Percentiles rank a stretch among this genome's conserved stretches.
phyloP scores from a whole-genome alignment of 2,113 vertebrate species.

The Heterocephalus glaber region DNA sequence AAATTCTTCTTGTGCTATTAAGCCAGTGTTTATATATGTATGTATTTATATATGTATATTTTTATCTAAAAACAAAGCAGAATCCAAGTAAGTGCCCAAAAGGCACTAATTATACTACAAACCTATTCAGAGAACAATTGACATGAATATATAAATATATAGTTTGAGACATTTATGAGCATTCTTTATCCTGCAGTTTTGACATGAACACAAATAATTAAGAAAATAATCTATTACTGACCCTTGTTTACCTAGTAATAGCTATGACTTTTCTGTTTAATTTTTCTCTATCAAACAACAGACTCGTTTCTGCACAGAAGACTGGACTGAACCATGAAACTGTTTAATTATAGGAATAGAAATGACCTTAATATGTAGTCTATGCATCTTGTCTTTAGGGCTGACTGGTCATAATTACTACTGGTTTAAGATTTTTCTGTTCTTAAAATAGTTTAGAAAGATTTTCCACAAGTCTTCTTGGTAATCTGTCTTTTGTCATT shows the following conservation, averaged over 20 bases:
- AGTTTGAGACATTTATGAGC: constrained; percentile 9
- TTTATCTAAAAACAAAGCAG: constrained; percentile 53
- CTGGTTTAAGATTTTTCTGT: constrained; percentile 40
- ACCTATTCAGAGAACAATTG: constrained; percentile 14
- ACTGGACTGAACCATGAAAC: constrained; percentile 5
- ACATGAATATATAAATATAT: neutral
- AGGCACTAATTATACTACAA: constrained; percentile 23
- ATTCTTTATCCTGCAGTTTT: constrained; percentile 12
- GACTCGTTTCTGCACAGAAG: constrained; percentile 26
- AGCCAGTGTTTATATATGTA: neutral
- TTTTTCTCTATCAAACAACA: constrained; percentile 47
- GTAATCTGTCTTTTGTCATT: constrained; percentile 65
- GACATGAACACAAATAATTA: neutral
- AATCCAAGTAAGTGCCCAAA: constrained; percentile 54
- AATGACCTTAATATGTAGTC: neutral
- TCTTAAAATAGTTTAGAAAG: constrained; percentile 41
- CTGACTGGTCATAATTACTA: constrained; percentile 24
- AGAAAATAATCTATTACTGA: constrained; percentile 30
- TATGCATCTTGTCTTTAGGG: neutral
- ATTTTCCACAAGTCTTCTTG: constrained; percentile 43
- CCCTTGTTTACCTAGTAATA: constrained; percentile 34
- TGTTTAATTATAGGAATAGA: neutral
- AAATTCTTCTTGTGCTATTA: constrained; percentile 32
- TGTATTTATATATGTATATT: constrained; percentile 28
- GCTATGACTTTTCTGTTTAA: neutral